Percentiles rank a stretch among this genome's conserved stretches.
These are phyloP conservation scores for Agrotis ipsilon DNA, from an alignment of 2,888 invertebrate species.

Conservation along the genomic window DNA sequence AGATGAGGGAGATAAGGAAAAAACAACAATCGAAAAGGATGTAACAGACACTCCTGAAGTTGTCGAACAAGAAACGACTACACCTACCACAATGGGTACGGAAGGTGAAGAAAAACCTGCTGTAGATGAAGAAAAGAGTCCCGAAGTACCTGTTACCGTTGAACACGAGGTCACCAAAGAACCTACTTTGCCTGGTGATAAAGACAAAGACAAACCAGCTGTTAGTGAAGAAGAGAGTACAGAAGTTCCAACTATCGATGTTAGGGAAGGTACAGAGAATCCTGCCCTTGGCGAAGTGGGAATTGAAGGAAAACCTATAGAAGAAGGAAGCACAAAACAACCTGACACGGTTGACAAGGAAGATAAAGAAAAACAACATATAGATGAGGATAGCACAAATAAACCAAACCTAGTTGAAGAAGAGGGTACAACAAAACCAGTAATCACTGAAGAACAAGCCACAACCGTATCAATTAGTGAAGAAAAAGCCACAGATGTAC, in stretches of 20 bases:
- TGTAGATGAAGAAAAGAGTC: constrained; percentile 7
- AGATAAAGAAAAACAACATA: background rate
- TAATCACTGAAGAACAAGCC: constrained; percentile 12
- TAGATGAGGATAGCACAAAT: constrained; percentile 6
- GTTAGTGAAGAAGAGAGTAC: constrained; percentile 20
- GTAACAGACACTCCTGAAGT: constrained; percentile 31
- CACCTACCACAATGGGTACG: background rate
- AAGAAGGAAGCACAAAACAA: constrained; percentile 8
- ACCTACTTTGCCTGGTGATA: constrained; percentile 32
- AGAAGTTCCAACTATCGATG: background rate
- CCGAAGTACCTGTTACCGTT: background rate
- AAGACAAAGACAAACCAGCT: constrained; percentile 28
- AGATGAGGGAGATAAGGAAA: constrained; percentile 8
- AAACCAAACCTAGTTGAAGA: constrained; percentile 20
- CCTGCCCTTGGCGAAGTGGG: background rate
- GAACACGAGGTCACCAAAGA: constrained; percentile 1
- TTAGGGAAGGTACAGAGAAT: constrained; percentile 3
- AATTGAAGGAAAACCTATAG: constrained; percentile 12
- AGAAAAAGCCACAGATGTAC: constrained; percentile 26
- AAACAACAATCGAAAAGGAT: constrained; percentile 33
- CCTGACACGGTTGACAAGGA: constrained; percentile 3
- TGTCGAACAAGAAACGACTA: constrained; percentile 14
- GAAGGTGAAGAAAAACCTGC: constrained; percentile 8
- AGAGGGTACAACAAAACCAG: constrained; percentile 20
- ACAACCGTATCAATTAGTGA: constrained; percentile 8